phyloP scores from a whole-genome alignment of 2,113 vertebrate genomes.

The Oreotragus oreotragus region DNA sequence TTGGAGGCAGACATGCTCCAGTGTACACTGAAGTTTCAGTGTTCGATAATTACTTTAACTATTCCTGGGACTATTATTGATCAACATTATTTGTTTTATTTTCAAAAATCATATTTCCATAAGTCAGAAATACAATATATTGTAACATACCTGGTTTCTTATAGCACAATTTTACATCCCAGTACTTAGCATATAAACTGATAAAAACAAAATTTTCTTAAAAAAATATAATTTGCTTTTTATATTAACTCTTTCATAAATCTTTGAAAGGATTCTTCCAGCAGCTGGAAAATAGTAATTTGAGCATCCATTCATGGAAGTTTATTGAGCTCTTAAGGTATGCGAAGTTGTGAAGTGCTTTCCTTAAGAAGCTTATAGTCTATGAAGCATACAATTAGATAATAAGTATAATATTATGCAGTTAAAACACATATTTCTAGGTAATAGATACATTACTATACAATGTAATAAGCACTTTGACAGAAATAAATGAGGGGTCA shows the following conservation, averaged over 20 bases:
- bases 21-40: background rate
- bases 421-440: background rate
- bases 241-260: background rate
- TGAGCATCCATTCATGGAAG: background rate
- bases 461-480: background rate
- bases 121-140: background rate
- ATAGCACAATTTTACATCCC: background rate
- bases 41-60: constrained; percentile 13
- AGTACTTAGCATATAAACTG: background rate
- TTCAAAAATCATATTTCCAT: background rate
- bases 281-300: background rate
- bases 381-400: background rate
- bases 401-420: background rate
- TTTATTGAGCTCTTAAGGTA: background rate
- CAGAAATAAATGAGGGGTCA: background rate
- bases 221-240: background rate
- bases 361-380: background rate
- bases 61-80: background rate
- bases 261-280: background rate
- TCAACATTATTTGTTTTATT: background rate
- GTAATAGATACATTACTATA: background rate
- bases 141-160: background rate
- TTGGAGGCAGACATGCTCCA: background rate
- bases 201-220: background rate
- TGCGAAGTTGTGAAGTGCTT: background rate